Conservation (phyloP, 2,888 invertebrate genomes). For the Drosophila percnosoma region DNA sequence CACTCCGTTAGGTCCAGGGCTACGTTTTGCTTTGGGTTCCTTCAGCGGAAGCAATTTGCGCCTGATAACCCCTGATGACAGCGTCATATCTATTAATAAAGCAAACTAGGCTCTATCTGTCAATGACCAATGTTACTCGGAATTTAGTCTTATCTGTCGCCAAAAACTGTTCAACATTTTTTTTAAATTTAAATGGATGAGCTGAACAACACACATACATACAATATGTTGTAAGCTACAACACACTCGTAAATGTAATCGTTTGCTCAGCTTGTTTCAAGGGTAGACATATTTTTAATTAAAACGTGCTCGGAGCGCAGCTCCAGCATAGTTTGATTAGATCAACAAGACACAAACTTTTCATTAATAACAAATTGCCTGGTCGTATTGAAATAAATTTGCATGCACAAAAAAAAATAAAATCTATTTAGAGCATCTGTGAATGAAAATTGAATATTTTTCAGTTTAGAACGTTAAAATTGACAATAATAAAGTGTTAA, state of each 20-base stretch:
- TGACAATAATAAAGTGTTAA: conserved; percentile 14
- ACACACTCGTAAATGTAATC: conserved; percentile 14
- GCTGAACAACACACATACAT: conserved; percentile 15
- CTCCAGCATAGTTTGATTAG: conserved; percentile 69
- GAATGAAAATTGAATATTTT: conserved; percentile 28
- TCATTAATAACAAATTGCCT: conserved; percentile 50
- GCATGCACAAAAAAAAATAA: conserved; percentile 54
- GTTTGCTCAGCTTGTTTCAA: conserved; percentile 62
- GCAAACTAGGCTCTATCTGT: conserved; percentile 9
- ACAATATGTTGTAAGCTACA: neutral
- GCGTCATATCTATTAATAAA: conserved; percentile 75
- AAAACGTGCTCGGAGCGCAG: conserved; percentile 46
- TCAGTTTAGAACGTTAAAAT: neutral
- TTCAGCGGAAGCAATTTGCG: conserved; percentile 54
- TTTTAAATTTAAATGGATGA: conserved; percentile 44
- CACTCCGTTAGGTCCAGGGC: neutral
- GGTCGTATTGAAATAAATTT: conserved; percentile 68
- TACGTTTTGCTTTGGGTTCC: conserved; percentile 35
- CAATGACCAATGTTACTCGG: conserved; percentile 33
- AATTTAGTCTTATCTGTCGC: conserved; percentile 47
- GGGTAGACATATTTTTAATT: conserved; percentile 73
- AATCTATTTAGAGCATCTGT: conserved; percentile 73
- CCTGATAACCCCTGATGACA: conserved; percentile 55
- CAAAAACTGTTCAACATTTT: conserved; percentile 38
- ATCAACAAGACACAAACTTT: conserved; percentile 57